phyloP scores from a whole-genome alignment of 2,888 invertebrate species.

The Dasysyrphus albostriatus region DNA sequence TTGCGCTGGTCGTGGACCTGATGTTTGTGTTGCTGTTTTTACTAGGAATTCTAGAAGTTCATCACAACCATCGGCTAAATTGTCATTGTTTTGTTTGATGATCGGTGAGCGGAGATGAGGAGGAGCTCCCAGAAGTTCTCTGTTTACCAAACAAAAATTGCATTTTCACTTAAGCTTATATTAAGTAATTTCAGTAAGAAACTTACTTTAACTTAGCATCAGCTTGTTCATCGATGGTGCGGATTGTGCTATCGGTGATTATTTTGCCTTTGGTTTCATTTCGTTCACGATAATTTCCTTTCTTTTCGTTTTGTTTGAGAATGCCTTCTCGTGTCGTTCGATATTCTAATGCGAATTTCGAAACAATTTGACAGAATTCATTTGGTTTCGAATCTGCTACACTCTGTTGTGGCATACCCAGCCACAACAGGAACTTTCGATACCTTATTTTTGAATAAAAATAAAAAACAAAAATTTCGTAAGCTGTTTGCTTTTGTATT shows the following conservation, averaged over 20 bases:
- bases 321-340: slow-evolving; percentile 98
- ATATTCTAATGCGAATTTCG: slow-evolving; percentile 99
- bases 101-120: slow-evolving; percentile 82
- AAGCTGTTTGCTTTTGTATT: background rate
- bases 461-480: background rate
- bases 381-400: slow-evolving; percentile 95
- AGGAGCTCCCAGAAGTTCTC: slow-evolving; percentile 82
- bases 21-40: slow-evolving; percentile 87
- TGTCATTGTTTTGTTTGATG: slow-evolving; percentile 85
- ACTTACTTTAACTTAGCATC: slow-evolving; percentile 90
- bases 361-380: slow-evolving; percentile 94
- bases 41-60: slow-evolving; percentile 98
- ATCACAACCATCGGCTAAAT: slow-evolving; percentile 94
- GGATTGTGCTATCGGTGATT: slow-evolving; percentile 93
- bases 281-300: slow-evolving; percentile 96
- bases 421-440: slow-evolving; percentile 94
- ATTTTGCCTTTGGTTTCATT: slow-evolving; percentile 99
- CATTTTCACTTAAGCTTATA: background rate
- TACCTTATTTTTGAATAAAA: slow-evolving; percentile 85
- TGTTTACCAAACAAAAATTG: slow-evolving; percentile 54
- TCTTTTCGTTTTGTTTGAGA: slow-evolving; percentile 96
- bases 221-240: slow-evolving; percentile 90
- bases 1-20: slow-evolving; percentile 83
- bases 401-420: slow-evolving; percentile 95
- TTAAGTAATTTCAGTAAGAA: background rate